These are phyloP conservation scores for Gila robusta DNA, from an alignment of 2,797 vertebrate genomes.

Conservation along the genomic window DNA sequence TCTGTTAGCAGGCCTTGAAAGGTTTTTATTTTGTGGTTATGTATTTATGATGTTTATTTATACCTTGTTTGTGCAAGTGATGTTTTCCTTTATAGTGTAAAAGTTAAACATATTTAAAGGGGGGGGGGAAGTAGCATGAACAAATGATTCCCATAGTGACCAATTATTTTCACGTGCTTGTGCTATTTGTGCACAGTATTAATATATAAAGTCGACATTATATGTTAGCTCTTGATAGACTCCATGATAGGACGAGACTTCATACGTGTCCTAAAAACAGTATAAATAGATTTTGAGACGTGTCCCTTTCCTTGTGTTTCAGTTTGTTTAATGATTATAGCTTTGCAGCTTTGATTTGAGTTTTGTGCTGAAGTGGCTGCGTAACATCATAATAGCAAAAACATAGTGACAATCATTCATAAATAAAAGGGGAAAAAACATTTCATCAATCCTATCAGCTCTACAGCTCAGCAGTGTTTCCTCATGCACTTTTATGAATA, in stretches of 20 bases:
- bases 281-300: slow-evolving; percentile 31
- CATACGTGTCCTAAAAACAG: slow-evolving; percentile 33
- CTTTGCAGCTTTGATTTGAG: slow-evolving; percentile 57
- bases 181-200: slow-evolving; percentile 77
- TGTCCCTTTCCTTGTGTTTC: slow-evolving; percentile 40
- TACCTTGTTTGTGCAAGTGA: slow-evolving; percentile 75
- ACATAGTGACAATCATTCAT: slow-evolving; percentile 80
- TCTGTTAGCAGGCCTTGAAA: slow-evolving; percentile 63
- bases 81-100: slow-evolving; percentile 75
- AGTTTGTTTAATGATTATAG: slow-evolving; percentile 60
- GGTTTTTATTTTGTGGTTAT: slow-evolving; percentile 72
- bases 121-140: slow-evolving; percentile 76
- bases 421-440: slow-evolving; percentile 19
- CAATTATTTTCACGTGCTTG: slow-evolving; percentile 76
- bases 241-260: slow-evolving; percentile 32
- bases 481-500: slow-evolving; percentile 67
- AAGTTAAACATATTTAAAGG: slow-evolving; percentile 69
- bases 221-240: slow-evolving; percentile 50
- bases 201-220: slow-evolving; percentile 60
- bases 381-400: slow-evolving; percentile 81
- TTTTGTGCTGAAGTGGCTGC: slow-evolving; percentile 70
- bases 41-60: slow-evolving; percentile 78
- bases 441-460: neutral
- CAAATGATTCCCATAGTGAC: slow-evolving; percentile 76
- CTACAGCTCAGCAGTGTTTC: slow-evolving; percentile 58